phyloP scores from a whole-genome alignment of 2,888 invertebrate genomes.

The Cheilosia urbana region DNA sequence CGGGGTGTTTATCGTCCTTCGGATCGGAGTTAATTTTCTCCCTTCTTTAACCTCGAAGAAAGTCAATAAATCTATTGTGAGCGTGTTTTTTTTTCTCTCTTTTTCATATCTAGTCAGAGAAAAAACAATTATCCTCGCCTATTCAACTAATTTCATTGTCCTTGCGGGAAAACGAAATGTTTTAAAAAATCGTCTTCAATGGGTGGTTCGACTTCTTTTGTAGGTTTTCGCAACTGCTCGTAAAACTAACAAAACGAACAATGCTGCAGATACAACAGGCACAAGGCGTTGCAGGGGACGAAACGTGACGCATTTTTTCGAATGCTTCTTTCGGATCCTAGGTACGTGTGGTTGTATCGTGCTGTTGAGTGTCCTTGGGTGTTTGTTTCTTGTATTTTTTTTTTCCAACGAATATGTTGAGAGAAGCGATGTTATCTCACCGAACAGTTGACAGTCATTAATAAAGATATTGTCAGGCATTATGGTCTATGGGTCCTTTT shows the following conservation, averaged over 20 bases:
- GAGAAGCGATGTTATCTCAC: conserved; percentile 59
- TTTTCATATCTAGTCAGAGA: conserved; percentile 23
- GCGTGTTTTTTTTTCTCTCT: conserved; percentile 10
- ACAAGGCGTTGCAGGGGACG: conserved; percentile 33
- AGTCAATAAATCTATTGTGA: conserved; percentile 55
- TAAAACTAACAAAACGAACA: conserved; percentile 65
- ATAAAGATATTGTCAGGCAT: conserved; percentile 73
- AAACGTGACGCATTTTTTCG: conserved; percentile 48
- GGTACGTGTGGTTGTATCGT: conserved; percentile 34
- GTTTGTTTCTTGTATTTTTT: conserved; percentile 37
- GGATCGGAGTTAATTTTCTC: conserved; percentile 58
- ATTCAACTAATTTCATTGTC: conserved; percentile 74
- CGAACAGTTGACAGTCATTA: conserved; percentile 71
- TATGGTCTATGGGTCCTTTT: conserved; percentile 56
- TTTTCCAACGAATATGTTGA: conserved; percentile 6
- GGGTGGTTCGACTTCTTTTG: conserved; percentile 45
- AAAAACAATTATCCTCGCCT: conserved; percentile 71
- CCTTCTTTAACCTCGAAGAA: conserved; percentile 35
- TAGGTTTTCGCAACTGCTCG: conserved; percentile 52
- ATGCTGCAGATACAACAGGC: not conserved
- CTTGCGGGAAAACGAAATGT: conserved; percentile 66
- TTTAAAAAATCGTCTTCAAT: conserved; percentile 56
- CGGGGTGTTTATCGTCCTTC: conserved; percentile 27
- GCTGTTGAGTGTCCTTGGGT: conserved; percentile 53
- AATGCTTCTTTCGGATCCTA: conserved; percentile 19